Evolutionary conservation across 2,888 invertebrate species (phyloP), one percentile per base, ranked within the genome.

Genomic region (Cheilosia pagana): DNA sequence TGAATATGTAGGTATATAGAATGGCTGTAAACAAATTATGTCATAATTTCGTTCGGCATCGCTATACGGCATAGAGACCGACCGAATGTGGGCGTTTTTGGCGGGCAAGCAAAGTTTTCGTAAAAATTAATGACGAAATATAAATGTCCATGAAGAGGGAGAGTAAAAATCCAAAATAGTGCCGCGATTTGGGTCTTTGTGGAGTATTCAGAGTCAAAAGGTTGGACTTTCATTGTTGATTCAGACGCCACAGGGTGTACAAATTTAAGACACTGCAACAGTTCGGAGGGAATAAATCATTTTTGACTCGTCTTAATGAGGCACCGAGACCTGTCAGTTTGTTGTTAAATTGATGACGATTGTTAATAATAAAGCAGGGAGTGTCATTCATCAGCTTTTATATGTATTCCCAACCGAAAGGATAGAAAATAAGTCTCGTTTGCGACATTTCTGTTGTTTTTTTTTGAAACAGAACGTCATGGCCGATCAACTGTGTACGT

Each of bases 11-110:
- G 68, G 67, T 8, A 74, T 50, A 57, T 50, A 14, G 55, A 70
- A 41, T 55, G 21, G 23, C 35, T 72, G 72, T 82, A 79, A 79
- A 83, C 79, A 79, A 83, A 76, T 79, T 83, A 79, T 79, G 83
- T 79, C 83, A 83, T 83, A 60, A 70, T 70, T 68, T 45, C 45
- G 53, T 41, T 59, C 39, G 50, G 21, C 39, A 12, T 19, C n/a
- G 35, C n/a, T 23, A 10, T 16, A 35, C 39, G 25, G 19, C 43
- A 45, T 21, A 31, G 48, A 53, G 57, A 59, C 8, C 48, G 12
- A 35, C 12, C 12, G 35, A 45, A 21, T 21, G 81, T 82, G 41
- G 81, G 81, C 67, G 79, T 68, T 71, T 71, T 82, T 82, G 81
- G 82, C 82, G 72, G 76, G 62, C 67, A 67, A 76, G 59, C 76